These are phyloP conservation scores for Dasyprocta punctata DNA, from an alignment of 2,113 vertebrate genomes.

Conservation along the genomic window DNA sequence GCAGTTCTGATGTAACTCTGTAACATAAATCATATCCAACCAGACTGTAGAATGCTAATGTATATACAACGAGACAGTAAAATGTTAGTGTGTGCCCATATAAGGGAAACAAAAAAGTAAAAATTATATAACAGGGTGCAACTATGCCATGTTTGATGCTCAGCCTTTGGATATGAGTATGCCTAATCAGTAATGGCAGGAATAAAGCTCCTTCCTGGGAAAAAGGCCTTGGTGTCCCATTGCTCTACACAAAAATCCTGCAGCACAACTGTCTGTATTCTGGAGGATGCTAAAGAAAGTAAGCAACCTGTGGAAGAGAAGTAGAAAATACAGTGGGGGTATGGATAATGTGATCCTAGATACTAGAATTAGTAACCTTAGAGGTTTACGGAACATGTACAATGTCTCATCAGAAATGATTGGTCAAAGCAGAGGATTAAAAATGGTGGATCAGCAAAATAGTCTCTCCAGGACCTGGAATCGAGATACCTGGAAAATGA, in stretches of 20 bases:
- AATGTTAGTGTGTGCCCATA: neutral
- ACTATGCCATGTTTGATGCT: neutral
- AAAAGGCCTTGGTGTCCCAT: neutral
- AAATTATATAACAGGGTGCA: neutral
- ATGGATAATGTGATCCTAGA: no score
- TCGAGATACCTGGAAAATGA: neutral
- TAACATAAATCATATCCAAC: neutral
- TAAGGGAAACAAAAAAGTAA: neutral
- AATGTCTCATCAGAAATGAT: neutral
- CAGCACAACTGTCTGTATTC: neutral
- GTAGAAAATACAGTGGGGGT: neutral
- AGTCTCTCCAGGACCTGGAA: neutral
- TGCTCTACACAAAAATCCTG: neutral
- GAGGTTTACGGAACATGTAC: neutral
- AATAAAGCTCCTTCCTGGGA: neutral
- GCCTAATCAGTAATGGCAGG: neutral
- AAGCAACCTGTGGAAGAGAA: neutral
- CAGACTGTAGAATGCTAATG: neutral
- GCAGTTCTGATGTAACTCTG: neutral
- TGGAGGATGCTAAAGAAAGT: neutral
- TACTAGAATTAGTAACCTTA: neutral
- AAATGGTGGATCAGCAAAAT: neutral
- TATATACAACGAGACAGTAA: neutral
- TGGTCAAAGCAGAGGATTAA: neutral
- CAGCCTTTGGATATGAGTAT: neutral